Evolutionary conservation across 2,888 invertebrate genomes (phyloP).

Genomic region (Hymenopus coronatus): DNA sequence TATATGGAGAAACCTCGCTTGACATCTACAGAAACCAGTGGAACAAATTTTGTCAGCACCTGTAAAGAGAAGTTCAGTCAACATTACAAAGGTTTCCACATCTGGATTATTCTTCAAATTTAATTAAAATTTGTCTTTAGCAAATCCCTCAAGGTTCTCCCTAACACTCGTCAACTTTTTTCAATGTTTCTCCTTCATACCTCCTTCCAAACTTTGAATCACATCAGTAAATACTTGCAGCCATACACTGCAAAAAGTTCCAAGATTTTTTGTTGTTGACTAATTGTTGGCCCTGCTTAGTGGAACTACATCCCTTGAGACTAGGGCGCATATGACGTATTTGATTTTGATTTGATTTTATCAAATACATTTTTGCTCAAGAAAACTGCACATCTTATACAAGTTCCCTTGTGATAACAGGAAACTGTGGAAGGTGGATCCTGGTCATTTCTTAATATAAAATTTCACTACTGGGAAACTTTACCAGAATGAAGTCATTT

Average conservation of each 20-base stretch:
- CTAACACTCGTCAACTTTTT: neutral
- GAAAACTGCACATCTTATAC: slow-evolving; percentile 14
- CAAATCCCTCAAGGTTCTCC: neutral
- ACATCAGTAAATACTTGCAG: slow-evolving; percentile 6
- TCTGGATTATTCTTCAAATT: neutral
- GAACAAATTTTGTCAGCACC: too few relatives aligned
- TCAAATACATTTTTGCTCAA: slow-evolving; percentile 12
- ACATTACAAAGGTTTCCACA: slow-evolving; percentile 1
- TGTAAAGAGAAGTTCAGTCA: slow-evolving; percentile 10
- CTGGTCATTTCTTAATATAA: slow-evolving; percentile 1
- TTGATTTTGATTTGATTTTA: too few relatives aligned
- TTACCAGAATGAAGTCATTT: neutral
- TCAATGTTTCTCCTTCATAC: neutral
- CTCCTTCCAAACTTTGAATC: slow-evolving; percentile 10
- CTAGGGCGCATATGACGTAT: neutral
- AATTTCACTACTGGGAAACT: slow-evolving; percentile 5
- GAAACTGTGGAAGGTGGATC: neutral
- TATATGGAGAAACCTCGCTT: too few relatives aligned
- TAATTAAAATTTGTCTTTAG: neutral
- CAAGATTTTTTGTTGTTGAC: neutral
- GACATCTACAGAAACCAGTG: too few relatives aligned
- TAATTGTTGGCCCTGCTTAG: neutral
- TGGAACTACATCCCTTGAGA: neutral
- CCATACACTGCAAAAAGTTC: neutral
- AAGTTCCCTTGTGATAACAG: neutral